These are phyloP conservation scores for Mimumesa dahlbomi DNA, from an alignment of 2,888 invertebrate species.

Conservation along the genomic window DNA sequence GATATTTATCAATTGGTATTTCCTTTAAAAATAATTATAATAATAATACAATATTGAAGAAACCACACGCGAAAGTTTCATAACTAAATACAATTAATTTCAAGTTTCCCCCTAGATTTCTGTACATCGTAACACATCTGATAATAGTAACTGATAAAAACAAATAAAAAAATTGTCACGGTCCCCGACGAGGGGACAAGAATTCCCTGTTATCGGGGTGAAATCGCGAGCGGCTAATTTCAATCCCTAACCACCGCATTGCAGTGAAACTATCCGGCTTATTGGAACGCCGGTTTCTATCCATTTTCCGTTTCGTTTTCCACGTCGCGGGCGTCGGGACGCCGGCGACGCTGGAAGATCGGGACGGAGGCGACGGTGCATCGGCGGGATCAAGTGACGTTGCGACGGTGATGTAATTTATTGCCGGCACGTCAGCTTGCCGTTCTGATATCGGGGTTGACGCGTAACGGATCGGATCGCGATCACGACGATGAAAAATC, in stretches of 20 bases:
- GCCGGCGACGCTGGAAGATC: conserved; percentile 10
- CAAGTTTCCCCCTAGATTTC: no score
- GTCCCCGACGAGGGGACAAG: no score
- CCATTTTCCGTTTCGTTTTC: conserved; percentile 13
- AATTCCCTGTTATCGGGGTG: no score
- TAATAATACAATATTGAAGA: no score
- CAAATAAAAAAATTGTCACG: no score
- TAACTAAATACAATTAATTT: no score
- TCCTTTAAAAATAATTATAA: no score
- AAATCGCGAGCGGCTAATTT: no score
- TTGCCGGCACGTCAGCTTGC: conserved; percentile 28
- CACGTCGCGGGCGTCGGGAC: conserved; percentile 7
- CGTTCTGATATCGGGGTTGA: conserved; percentile 32
- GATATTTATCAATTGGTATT: no score
- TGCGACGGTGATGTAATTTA: conserved; percentile 35
- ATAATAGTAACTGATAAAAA: no score
- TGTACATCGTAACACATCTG: no score
- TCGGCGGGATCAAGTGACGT: conserved; percentile 19
- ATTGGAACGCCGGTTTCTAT: not conserved
- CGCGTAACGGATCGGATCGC: conserved; percentile 26
- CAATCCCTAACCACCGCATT: not conserved
- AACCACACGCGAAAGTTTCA: no score
- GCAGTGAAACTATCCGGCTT: not conserved
- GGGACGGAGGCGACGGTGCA: conserved; percentile 12
- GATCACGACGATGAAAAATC: conserved; percentile 33